Conservation (phyloP, 2,797 vertebrate genomes). For the Phoeniculus purpureus region DNA sequence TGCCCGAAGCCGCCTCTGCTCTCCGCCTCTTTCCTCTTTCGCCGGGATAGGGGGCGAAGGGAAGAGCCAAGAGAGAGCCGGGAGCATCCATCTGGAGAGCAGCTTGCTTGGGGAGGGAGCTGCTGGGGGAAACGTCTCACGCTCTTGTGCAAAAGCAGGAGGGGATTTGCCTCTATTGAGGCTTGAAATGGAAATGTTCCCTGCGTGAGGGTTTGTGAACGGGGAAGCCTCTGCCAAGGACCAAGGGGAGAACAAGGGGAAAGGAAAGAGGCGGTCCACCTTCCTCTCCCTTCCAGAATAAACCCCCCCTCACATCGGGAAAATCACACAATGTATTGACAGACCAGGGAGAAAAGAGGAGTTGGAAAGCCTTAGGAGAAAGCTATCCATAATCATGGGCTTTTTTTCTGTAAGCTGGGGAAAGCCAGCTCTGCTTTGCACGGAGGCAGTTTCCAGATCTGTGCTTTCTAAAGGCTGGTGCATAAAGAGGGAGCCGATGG, state of each 20-base stretch:
- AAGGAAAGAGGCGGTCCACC: background rate
- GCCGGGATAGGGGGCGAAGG: background rate
- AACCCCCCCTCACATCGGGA: background rate
- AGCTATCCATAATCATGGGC: slow-evolving; percentile 21
- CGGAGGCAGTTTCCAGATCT: slow-evolving; percentile 54
- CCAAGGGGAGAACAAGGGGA: background rate
- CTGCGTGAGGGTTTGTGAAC: slow-evolving; percentile 2
- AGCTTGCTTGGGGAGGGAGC: background rate
- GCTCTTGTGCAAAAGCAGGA: slow-evolving; percentile 9
- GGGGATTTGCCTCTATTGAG: background rate
- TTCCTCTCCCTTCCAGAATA: background rate
- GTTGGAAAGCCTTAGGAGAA: background rate
- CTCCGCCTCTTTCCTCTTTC: background rate
- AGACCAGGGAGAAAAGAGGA: background rate
- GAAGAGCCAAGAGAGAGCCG: background rate
- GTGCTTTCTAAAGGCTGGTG: slow-evolving; percentile 61
- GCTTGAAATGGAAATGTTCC: slow-evolving; percentile 47
- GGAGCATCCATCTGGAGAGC: slow-evolving; percentile 41
- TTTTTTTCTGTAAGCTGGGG: slow-evolving; percentile 26
- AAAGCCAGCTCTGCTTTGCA: slow-evolving; percentile 28
- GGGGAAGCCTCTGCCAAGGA: slow-evolving; percentile 6
- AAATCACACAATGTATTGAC: background rate
- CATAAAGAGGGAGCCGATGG: slow-evolving; percentile 73
- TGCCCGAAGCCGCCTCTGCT: background rate
- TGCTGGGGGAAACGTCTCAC: background rate